Base-by-base conservation (phyloP, 2,888 invertebrate species). In the Anaspis maculata region DNA sequence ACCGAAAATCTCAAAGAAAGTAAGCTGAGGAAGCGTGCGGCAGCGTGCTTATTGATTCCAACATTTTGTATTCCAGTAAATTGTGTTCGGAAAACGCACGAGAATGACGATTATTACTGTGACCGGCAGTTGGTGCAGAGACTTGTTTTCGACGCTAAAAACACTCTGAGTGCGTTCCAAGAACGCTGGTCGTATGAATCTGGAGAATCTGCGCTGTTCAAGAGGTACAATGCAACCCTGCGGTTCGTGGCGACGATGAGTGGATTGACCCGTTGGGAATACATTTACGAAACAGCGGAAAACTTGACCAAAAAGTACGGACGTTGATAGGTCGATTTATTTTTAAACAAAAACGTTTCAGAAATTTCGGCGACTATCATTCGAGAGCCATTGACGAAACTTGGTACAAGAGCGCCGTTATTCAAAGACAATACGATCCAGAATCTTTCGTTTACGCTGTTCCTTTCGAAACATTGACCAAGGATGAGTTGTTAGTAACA, bases 391-490 rank as follows among this genome's bases (percentile, higher is more conserved):
- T 89, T 13, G 89, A 92, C 58, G 90, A 91, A 61, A 79, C 84
- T 1, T 92, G 90, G 89, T 92, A 92, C 59, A 84, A 85, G 59
- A 82, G 86, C 41, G 90, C 92, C 1, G 86, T 92, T 3, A 72
- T 91, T 25, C 88, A 89, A 52, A 83, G 89, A 57, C 76, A 79
- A 54, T 73, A 81, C 25, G 83, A 86, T 51, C 71, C 77, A 4
- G 79, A 84, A 21, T 80, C 85, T 1, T 77, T 86, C 51, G 86
- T 88, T 0, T 81, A 83, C 51, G 77, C 84, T 2, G 81, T 88
- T 0, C 82, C 83, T 2, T 76, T 84, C 49, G 52, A 60, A 12
- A 46, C 70, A 25, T 49, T 57, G 3, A 46, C 56, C 16, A 58
- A 63, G 35, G 61, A 69, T 1, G 76, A 81, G 36, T 70, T 79